A percentile compares a stretch with the other conserved stretches of the same genome.
These are phyloP conservation scores for Camponotus floridanus DNA, from an alignment of 1,140 invertebrate species.

Conservation along the genomic window DNA sequence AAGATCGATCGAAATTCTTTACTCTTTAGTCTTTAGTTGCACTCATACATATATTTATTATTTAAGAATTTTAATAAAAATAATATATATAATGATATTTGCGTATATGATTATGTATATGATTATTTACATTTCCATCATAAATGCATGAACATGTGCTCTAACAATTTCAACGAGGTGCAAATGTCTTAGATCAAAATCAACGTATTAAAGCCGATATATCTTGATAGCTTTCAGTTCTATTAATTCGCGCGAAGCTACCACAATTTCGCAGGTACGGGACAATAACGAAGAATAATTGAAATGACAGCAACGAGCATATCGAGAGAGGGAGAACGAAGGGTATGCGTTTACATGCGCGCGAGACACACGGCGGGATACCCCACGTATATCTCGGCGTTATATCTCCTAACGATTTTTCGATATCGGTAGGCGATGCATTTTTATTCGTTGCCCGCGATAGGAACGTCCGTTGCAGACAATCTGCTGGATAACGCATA, in stretches of 20 bases:
- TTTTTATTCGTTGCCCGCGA: conserved; percentile 71
- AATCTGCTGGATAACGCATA: conserved; percentile 75
- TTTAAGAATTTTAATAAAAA: too few relatives aligned
- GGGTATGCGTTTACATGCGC: conserved; percentile 16
- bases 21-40: neutral
- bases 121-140: neutral
- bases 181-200: neutral
- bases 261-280: conserved; percentile 30
- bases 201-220: neutral
- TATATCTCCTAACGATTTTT: conserved; percentile 74
- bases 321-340: neutral
- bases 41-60: too few relatives aligned
- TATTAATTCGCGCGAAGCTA: conserved; percentile 62
- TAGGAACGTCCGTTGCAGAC: conserved; percentile 71
- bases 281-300: conserved; percentile 70
- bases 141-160: neutral
- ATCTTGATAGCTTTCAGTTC: conserved; percentile 27
- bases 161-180: neutral
- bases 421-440: conserved; percentile 73
- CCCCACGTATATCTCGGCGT: conserved; percentile 61
- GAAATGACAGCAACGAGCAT: conserved; percentile 54
- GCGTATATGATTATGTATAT: too few relatives aligned
- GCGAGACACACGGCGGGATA: conserved; percentile 4
- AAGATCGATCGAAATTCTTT: neutral
- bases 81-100: too few relatives aligned